Conservation (phyloP, 2,888 invertebrate species). For the Parnassius smintheus region DNA sequence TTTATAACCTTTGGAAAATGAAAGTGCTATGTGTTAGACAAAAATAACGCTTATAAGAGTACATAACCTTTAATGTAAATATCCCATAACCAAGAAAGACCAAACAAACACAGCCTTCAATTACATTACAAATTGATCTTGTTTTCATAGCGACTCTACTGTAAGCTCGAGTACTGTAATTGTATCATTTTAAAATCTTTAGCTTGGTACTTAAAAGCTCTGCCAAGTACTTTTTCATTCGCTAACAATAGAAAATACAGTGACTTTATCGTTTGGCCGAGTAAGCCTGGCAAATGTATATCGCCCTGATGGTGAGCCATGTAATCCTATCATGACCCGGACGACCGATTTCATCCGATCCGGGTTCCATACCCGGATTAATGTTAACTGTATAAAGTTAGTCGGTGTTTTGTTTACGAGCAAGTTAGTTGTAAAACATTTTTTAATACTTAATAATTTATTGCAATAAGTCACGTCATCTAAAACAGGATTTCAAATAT, state of each 20-base stretch:
- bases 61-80: too few species aligned
- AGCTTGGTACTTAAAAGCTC: background rate
- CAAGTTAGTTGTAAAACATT: background rate
- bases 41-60: too few species aligned
- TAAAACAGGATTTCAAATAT: background rate
- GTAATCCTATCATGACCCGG: conserved; percentile 12
- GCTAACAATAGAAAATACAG: background rate
- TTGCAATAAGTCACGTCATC: background rate
- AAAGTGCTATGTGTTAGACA: too few species aligned
- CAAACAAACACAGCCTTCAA: too few species aligned
- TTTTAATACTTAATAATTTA: background rate
- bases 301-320: conserved; percentile 5
- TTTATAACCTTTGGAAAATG: too few species aligned
- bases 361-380: conserved; percentile 17
- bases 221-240: conserved; percentile 3
- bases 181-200: too few species aligned
- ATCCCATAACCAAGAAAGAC: too few species aligned
- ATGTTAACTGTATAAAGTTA: conserved; percentile 1
- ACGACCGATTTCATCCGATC: conserved; percentile 10
- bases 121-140: too few species aligned
- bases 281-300: conserved; percentile 14
- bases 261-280: conserved; percentile 9
- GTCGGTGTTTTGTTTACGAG: conserved; percentile 2
- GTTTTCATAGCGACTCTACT: too few species aligned
- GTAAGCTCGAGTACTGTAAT: too few species aligned